These are phyloP conservation scores for Hyles lineata DNA, from an alignment of 2,888 invertebrate genomes.

Conservation along the genomic window DNA sequence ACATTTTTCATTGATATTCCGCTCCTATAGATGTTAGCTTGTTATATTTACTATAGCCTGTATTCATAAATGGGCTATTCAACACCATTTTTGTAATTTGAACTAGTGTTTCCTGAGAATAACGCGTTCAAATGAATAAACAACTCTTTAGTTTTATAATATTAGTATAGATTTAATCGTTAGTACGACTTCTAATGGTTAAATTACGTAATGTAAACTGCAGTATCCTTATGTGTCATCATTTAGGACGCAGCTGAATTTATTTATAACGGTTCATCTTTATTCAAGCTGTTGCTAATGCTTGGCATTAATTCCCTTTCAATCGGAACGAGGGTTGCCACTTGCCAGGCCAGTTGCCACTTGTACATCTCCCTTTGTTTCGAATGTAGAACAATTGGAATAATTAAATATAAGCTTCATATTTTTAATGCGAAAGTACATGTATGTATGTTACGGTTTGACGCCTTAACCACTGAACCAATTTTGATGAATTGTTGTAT, in stretches of 20 bases:
- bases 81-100: too few species aligned
- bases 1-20: neutral
- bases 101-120: too few species aligned
- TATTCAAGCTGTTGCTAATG: constrained; percentile 16
- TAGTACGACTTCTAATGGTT: neutral
- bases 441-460: too few species aligned
- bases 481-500: too few species aligned
- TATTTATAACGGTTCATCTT: constrained; percentile 18
- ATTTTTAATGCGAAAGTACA: too few species aligned
- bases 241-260: neutral
- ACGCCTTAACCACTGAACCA: too few species aligned
- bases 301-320: neutral
- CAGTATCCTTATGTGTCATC: neutral
- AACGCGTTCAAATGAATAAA: too few species aligned
- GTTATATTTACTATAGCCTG: neutral
- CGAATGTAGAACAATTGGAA: too few species aligned
- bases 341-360: neutral
- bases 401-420: too few species aligned
- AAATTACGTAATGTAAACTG: neutral
- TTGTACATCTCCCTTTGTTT: neutral
- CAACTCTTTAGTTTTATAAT: too few species aligned
- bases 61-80: too few species aligned
- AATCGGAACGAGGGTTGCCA: neutral
- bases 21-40: neutral
- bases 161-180: neutral